These are phyloP conservation scores for Pao palembangensis DNA, from an alignment of 2,113 vertebrate species.

Conservation along the genomic window DNA sequence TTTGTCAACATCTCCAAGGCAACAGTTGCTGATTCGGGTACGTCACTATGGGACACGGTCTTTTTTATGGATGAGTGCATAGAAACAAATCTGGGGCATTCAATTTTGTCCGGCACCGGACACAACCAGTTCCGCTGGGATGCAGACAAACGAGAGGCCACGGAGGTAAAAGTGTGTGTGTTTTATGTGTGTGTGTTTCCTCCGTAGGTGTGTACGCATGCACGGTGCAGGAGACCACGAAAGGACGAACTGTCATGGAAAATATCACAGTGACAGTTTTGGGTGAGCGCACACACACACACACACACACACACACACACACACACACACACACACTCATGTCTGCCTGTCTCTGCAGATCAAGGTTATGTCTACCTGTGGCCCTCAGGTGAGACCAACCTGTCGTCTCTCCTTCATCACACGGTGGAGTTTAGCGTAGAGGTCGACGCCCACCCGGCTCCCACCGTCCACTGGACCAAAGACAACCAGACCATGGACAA, in stretches of 20 bases:
- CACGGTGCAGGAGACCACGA: slow-evolving; percentile 72
- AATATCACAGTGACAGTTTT: slow-evolving; percentile 81
- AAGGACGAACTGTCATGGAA: slow-evolving; percentile 65
- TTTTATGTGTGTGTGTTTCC: slow-evolving; percentile 1
- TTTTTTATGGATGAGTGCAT: too few species aligned
- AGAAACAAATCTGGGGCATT: too few species aligned
- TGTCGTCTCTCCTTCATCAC: slow-evolving; percentile 40
- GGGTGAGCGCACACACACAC: slow-evolving; percentile 62
- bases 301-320: neutral
- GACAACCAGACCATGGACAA: slow-evolving; percentile 32
- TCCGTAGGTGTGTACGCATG: slow-evolving; percentile 78
- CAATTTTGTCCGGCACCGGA: too few species aligned
- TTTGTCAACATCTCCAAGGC: slow-evolving; percentile 79
- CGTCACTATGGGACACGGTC: neutral
- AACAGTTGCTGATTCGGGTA: slow-evolving; percentile 79
- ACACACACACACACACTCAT: neutral
- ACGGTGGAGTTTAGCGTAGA: slow-evolving; percentile 39
- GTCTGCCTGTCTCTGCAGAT: slow-evolving; percentile 40
- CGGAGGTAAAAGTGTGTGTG: neutral
- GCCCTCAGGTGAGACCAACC: slow-evolving; percentile 22
- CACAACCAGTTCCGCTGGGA: neutral
- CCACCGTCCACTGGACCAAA: slow-evolving; percentile 49
- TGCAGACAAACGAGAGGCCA: neutral
- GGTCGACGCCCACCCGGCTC: slow-evolving; percentile 42
- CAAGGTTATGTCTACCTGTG: slow-evolving; percentile 47